These are phyloP conservation scores for Neoaliturus tenellus DNA, from an alignment of 2,888 invertebrate species.

Conservation along the genomic window DNA sequence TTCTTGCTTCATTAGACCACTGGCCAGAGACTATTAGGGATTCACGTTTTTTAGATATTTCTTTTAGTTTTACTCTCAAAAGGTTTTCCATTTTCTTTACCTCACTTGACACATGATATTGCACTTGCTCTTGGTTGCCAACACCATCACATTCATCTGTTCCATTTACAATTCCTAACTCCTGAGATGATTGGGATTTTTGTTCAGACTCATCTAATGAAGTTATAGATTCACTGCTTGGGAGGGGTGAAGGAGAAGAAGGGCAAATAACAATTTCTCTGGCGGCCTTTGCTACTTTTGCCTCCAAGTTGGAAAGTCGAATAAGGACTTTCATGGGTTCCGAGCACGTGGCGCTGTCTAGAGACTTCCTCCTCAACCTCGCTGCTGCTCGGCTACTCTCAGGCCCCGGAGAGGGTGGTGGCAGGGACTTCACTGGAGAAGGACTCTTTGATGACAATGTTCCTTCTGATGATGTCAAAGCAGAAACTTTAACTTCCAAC, in stretches of 20 bases:
- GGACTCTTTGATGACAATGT: constrained; percentile 70
- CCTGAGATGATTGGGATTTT: constrained; percentile 44
- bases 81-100: constrained; percentile 77
- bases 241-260: constrained; percentile 53
- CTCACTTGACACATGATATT: constrained; percentile 64
- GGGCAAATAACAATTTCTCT: constrained; percentile 56
- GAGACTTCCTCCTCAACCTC: constrained; percentile 82
- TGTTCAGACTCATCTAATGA: constrained; percentile 39
- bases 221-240: constrained; percentile 38
- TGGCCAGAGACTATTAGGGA: constrained; percentile 81
- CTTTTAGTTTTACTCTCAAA: constrained; percentile 81
- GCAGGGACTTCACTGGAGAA: constrained; percentile 51
- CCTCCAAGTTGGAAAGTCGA: constrained; percentile 84
- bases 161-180: constrained; percentile 63
- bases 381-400: constrained; percentile 72
- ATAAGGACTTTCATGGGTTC: constrained; percentile 82
- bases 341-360: constrained; percentile 86
- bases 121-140: constrained; percentile 60
- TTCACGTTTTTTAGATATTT: constrained; percentile 81
- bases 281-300: constrained; percentile 81
- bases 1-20: constrained; percentile 80
- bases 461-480: constrained; percentile 76
- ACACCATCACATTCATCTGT: constrained; percentile 63
- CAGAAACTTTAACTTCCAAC: constrained; percentile 85
- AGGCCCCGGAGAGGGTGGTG: constrained; percentile 41